Evolutionary conservation across 2,888 invertebrate genomes (phyloP).

Genomic region (Orchestes rusci): DNA sequence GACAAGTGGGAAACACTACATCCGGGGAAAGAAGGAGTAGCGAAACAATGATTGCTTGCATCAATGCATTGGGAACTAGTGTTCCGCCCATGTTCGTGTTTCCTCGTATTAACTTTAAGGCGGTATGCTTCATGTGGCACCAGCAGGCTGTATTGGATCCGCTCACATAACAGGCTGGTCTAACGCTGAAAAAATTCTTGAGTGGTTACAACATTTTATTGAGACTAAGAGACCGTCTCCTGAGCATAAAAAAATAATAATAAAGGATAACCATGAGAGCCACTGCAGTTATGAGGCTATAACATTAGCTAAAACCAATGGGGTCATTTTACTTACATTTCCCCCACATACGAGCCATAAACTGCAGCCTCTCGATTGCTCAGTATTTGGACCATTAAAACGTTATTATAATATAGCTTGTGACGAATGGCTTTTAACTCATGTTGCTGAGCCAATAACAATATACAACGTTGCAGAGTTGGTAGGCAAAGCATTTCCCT

Average conservation of each 20-base stretch:
- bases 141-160: constrained; percentile 5
- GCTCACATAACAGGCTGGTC: constrained; percentile 6
- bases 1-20: constrained; percentile 10
- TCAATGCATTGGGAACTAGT: constrained; percentile 28
- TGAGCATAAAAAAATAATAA: constrained; percentile 13
- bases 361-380: constrained; percentile 7
- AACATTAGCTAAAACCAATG: constrained; percentile 8
- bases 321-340: constrained; percentile 4
- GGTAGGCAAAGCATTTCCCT: constrained; percentile 5
- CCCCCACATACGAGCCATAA: constrained; percentile 13
- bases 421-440: constrained; percentile 1
- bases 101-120: constrained; percentile 3
- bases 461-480: constrained; percentile 10
- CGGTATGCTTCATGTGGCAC: constrained; percentile 16
- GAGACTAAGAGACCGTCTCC: not conserved
- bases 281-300: constrained; percentile 4
- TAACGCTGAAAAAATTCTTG: constrained; percentile 4
- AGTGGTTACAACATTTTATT: constrained; percentile 6
- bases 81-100: constrained; percentile 30
- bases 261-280: constrained; percentile 9
- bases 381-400: constrained; percentile 13
- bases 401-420: constrained; percentile 5
- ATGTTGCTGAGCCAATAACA: not conserved
- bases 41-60: constrained; percentile 27
- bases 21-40: constrained; percentile 26